These are phyloP conservation scores for Sarcophaga carnaria DNA, from an alignment of 2,888 invertebrate species.

Conservation along the genomic window DNA sequence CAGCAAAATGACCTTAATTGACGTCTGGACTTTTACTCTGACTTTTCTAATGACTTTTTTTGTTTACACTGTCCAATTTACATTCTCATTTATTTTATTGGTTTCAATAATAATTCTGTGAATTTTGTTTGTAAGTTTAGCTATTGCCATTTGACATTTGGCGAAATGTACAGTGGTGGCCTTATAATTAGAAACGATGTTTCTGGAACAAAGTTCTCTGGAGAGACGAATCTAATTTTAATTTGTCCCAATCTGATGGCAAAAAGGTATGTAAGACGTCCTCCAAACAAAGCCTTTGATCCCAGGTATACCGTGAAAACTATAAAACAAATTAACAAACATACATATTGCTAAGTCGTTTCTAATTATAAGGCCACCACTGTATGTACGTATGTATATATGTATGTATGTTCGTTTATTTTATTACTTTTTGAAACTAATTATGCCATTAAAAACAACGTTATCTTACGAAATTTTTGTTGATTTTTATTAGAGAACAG, in stretches of 20 bases:
- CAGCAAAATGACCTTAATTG: slow-evolving; percentile 11
- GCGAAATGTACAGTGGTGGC: too few species aligned
- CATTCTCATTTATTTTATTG: background rate
- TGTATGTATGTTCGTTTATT: background rate
- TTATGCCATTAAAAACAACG: background rate
- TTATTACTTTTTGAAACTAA: background rate
- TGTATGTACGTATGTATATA: background rate
- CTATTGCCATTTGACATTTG: background rate
- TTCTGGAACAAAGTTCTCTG: too few species aligned
- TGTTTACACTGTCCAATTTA: background rate
- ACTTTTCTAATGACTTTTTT: background rate
- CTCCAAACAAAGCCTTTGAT: too few species aligned
- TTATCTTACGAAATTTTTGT: slow-evolving; percentile 4
- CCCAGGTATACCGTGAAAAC: too few species aligned
- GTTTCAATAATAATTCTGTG: background rate
- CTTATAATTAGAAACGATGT: too few species aligned
- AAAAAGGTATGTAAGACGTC: too few species aligned
- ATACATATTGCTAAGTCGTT: too few species aligned
- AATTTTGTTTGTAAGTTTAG: background rate
- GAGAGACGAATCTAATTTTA: too few species aligned
- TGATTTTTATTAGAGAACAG: background rate
- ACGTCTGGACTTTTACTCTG: background rate
- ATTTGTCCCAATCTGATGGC: too few species aligned
- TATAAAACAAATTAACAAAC: too few species aligned
- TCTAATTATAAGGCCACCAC: too few species aligned